Conservation (phyloP, 2,888 invertebrate species). For the Crepidodera aurea region DNA sequence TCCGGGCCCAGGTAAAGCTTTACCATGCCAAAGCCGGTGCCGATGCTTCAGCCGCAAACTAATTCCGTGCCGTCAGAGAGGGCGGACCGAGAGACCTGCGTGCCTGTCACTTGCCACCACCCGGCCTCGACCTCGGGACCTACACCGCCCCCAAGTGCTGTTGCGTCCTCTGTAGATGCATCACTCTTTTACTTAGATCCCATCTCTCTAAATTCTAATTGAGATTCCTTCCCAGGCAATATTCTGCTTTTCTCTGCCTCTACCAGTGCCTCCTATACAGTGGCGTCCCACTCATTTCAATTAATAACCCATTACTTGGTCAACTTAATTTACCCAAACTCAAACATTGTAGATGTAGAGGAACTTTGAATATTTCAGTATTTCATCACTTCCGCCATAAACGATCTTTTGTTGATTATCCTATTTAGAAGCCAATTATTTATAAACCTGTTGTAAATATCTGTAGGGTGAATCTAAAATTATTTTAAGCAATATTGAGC, state of each 20-base stretch:
- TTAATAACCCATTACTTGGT: slow-evolving; percentile 3
- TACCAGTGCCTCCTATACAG: slow-evolving; percentile 30
- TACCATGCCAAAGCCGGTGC: not conserved
- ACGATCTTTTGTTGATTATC: no score
- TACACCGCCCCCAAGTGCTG: slow-evolving; percentile 54
- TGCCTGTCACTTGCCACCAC: slow-evolving; percentile 63
- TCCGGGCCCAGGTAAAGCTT: slow-evolving; percentile 49
- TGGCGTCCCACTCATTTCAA: slow-evolving; percentile 19
- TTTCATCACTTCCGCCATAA: no score
- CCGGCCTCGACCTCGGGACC: slow-evolving; percentile 60
- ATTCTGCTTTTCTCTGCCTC: slow-evolving; percentile 33
- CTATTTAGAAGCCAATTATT: no score
- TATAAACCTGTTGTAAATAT: no score
- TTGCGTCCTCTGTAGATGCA: slow-evolving; percentile 55
- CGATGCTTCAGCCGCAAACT: slow-evolving; percentile 49
- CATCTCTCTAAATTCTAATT: slow-evolving; percentile 60
- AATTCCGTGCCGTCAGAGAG: slow-evolving; percentile 59
- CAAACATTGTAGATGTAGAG: no score
- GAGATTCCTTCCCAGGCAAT: slow-evolving; percentile 57
- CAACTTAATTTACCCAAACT: not conserved
- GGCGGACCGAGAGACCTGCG: slow-evolving; percentile 60
- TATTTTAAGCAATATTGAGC: no score
- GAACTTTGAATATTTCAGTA: no score
- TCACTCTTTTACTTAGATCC: slow-evolving; percentile 59
- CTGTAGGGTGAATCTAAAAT: no score